Base-by-base conservation (phyloP, 2,113 vertebrate species). In the Sander lucioperca region DNA sequence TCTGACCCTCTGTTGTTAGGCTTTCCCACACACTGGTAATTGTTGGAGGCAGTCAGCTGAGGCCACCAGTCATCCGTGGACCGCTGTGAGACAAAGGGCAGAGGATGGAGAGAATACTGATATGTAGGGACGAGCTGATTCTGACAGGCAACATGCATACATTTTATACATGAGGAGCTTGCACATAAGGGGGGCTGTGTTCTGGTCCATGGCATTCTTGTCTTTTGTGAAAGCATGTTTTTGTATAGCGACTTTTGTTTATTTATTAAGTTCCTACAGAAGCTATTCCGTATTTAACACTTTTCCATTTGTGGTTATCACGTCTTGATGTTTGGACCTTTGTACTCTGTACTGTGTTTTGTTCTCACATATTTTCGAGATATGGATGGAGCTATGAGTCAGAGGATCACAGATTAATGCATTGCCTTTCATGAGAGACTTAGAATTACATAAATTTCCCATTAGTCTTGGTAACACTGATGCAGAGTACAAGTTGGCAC, bases 11-110 rank as follows among this genome's bases (percentile, higher is more conserved):
- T 77, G 90, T 85, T 88, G 86, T 88, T 73, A 81, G 83, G 89
- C 84, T 91, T 92, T 94, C 90, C 93, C 91, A 94, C 90, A 89
- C 91, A 91, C 77, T 81, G 69, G 83, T 91, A 83, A 90, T 87
- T 84, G 91, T 92, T 76, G 78, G 85, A 90, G 91, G 85, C 90
- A 88, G 88, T 93, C 87, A 91, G 86, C 93, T 86, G 90, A 94
- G 86, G 90, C 94, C 91, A 85, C 86, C 92, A 92, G 89, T 93
- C 93, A 92, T 88, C 86, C 80, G 71, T 92, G 87, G 85, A 83
- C 84, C 12, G 66, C 83, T 85, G 72, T 43, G 77, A 87, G 86
- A 95, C 94, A 95, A 95, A 93, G 88, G 71, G 51, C 72, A 86
- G 62, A 78, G 80, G 84, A 76, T 83, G 77, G 75, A 77, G 84